Evolutionary conservation across 2,113 vertebrate species (phyloP).

Genomic region (Dolichallabes microphthalmus): DNA sequence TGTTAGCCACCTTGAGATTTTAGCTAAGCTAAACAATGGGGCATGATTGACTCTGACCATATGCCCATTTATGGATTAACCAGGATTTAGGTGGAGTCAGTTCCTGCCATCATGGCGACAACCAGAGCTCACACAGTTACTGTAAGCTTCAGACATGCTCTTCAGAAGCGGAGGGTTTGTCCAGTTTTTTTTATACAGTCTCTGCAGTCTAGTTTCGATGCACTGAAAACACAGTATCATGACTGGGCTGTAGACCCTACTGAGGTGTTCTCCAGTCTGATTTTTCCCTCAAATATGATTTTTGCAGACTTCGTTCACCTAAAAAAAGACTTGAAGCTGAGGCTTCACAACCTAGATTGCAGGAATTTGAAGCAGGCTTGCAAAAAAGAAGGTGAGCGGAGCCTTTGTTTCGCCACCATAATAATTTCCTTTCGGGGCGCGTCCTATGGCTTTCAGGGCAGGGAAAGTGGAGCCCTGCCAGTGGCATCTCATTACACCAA

Average conservation of each 20-base stretch:
- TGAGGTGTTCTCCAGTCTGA: background rate
- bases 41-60: no score
- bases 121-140: no score
- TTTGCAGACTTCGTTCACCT: background rate
- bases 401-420: slow-evolving; percentile 69
- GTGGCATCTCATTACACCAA: slow-evolving; percentile 71
- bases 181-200: no score
- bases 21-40: no score
- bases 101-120: no score
- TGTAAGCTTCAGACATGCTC: no score
- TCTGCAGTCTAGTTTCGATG: no score
- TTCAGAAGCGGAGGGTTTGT: no score
- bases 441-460: slow-evolving; percentile 72
- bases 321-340: background rate
- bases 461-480: slow-evolving; percentile 70
- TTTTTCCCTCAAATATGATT: background rate
- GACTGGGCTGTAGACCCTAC: background rate
- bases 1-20: no score
- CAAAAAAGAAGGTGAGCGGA: slow-evolving; percentile 38
- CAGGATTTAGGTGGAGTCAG: no score
- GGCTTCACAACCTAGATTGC: background rate
- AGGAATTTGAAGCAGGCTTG: slow-evolving; percentile 49
- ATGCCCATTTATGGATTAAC: no score
- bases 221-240: background rate
- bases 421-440: slow-evolving; percentile 77